These are phyloP conservation scores for Drosophila lowei DNA, from an alignment of 1,140 invertebrate species.

Conservation along the genomic window DNA sequence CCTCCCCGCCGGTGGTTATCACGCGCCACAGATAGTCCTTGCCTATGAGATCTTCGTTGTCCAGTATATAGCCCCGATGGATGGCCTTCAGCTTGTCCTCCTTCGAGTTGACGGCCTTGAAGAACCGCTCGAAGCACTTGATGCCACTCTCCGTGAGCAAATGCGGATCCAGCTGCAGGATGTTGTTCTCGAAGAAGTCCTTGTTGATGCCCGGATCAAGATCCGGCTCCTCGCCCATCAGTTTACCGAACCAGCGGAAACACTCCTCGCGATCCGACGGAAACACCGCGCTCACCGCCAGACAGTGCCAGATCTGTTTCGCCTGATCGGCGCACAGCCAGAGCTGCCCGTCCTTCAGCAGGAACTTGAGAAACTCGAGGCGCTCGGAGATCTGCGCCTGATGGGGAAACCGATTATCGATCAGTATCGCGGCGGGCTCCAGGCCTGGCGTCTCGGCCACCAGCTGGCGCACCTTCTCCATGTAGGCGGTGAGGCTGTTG, in stretches of 20 bases:
- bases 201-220: conserved; percentile 97
- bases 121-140: conserved; percentile 94
- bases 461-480: conserved; percentile 91
- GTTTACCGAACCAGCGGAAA: conserved; percentile 99
- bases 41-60: conserved; percentile 96
- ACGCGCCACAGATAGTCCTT: conserved; percentile 98
- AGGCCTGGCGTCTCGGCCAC: conserved; percentile 90
- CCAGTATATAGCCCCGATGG: conserved; percentile 90
- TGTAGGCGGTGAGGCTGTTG: conserved; percentile 95
- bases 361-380: conserved; percentile 96
- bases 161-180: conserved; percentile 95
- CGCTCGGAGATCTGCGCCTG: conserved; percentile 96
- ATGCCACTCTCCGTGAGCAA: conserved; percentile 97
- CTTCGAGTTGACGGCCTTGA: conserved; percentile 98
- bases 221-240: conserved; percentile 99
- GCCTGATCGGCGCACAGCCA: conserved; percentile 98
- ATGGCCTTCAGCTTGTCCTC: conserved; percentile 96
- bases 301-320: conserved; percentile 98
- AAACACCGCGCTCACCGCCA: conserved; percentile 97
- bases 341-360: conserved; percentile 95
- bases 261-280: conserved; percentile 96
- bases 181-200: conserved; percentile 98
- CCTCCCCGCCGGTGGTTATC: conserved; percentile 93
- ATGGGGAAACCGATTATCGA: conserved; percentile 96
- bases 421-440: conserved; percentile 91